These are phyloP conservation scores for Leptatherina wallacei DNA, from an alignment of 2,797 vertebrate species.

Conservation along the genomic window DNA sequence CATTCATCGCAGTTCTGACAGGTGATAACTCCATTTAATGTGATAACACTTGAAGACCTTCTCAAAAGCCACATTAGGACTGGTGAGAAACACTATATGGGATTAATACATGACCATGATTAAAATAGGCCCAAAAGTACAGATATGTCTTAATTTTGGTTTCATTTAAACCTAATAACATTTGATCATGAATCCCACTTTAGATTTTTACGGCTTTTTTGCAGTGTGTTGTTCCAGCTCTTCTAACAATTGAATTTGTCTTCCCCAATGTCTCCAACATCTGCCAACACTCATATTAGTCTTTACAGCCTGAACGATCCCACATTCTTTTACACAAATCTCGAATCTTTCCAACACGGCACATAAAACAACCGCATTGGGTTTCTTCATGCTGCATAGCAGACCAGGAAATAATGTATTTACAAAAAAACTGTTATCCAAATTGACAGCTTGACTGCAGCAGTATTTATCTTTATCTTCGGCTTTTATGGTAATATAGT, in stretches of 20 bases:
- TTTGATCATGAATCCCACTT: neutral
- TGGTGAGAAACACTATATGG: too few species aligned
- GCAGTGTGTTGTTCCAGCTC: neutral
- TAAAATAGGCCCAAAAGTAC: neutral
- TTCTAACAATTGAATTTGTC: slow-evolving; percentile 6
- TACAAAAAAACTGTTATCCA: slow-evolving; percentile 42
- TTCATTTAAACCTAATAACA: neutral
- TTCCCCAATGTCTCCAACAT: slow-evolving; percentile 18
- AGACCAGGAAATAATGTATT: slow-evolving; percentile 43
- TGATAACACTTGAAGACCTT: neutral
- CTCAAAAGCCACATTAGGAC: neutral
- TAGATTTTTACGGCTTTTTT: slow-evolving; percentile 5
- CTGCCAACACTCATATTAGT: slow-evolving; percentile 43
- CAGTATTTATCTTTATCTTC: slow-evolving; percentile 37
- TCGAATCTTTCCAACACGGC: slow-evolving; percentile 15
- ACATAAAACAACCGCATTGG: slow-evolving; percentile 30
- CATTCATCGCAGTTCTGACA: neutral
- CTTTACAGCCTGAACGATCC: slow-evolving; percentile 19
- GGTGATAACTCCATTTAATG: neutral
- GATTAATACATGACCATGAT: neutral
- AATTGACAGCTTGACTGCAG: slow-evolving; percentile 42
- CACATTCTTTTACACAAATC: slow-evolving; percentile 1
- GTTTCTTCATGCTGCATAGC: neutral
- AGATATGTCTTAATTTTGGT: neutral
- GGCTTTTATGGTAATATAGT: slow-evolving; percentile 2